Base-by-base conservation (phyloP, 2,797 vertebrate genomes). In the Muraenolepis orangiensis region DNA sequence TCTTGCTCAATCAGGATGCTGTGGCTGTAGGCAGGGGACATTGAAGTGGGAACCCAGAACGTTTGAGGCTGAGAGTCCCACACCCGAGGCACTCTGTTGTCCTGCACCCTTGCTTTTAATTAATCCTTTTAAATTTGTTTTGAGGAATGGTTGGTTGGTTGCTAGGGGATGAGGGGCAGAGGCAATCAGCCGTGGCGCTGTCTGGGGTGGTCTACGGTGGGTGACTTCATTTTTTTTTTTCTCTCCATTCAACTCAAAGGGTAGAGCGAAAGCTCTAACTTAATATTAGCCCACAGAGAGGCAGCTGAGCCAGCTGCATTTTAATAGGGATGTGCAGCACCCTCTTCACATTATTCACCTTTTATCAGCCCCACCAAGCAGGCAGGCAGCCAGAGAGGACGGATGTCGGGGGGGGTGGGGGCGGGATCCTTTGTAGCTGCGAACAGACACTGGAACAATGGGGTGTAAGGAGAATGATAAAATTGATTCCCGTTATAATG, bases 201-300 rank as follows among this genome's bases (percentile, higher is more conserved):
- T 61, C 36, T 61, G 66, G 40, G 67, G 66, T 76, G n/a, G n/a
- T n/a, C n/a, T n/a, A n/a, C n/a, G n/a, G n/a, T n/a, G 46, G 70
- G 72, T 75, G 78, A 74, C 85, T 88, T 86, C 80, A 92, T 93
- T 91, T 90, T 26, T 64, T 26, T 1, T n/a, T n/a, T n/a, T n/a
- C n/a, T n/a, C n/a, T n/a, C n/a, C n/a, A n/a, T 79, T 69, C 74
- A 88, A 85, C 85, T 88, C 82, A 81, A 91, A 92, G 91, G 85
- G 89, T 87, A 88, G 88, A 91, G 89, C 88, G 88, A 90, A 90
- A 6, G 87, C 86, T 92, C 90, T 86, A 91, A 92, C 90, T 92
- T 93, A 91, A 91, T 92, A 89, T 91, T 87, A 84, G 85, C 86
- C 88, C 20, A 70, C 81, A 79, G 90, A 92, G 86, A 87, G 85